Base-by-base conservation (phyloP, 1,140 invertebrate species). In the Drosophila lini region DNA sequence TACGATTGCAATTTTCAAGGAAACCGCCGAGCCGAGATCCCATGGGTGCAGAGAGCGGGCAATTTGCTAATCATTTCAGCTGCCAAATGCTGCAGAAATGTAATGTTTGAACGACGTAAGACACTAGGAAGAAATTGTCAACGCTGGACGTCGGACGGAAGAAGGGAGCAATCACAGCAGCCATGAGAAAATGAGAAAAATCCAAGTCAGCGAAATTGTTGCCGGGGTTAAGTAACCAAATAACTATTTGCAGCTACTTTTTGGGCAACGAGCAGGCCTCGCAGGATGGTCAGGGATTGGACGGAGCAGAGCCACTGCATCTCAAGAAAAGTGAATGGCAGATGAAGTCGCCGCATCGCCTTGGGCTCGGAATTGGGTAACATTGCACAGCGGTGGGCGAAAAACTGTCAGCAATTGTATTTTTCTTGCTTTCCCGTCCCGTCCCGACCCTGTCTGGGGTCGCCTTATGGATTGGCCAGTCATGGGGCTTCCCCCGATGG, bases 101-200 rank as follows among this genome's bases (percentile, higher is more conserved):
- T 40, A 69, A 64, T 56, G 55, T 53, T 75, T 65, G 38, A 65
- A 22, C 69, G 42, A 75, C 42, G 31, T 28, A 44, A 65, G 63
- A 75, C 70, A 81, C 79, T 44, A 82, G 82, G 82, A 85, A 82
- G 83, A 88, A 76, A 85, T 82, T 79, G 80, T 85, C 82, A 85
- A 83, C 60, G 41, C 15, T 45, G 11, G 31, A 28, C 36, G 38
- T 31, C 44, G 44, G 45, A 40, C 16, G n/a, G 61, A 71, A 71
- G 68, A 71, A 71, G 68, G 68, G 65, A 36, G 50, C 50, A 53
- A 34, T 22, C 13, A 13, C 13, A 4, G 47, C 8, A 3, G 68
- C n/a, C 81, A 80, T 83, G 81, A 71, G 81, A 80, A 84, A 82
- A 81, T 79, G 61, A 64, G 48, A 60, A 75, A 82, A 75, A 82